Percentiles rank a stretch among this genome's conserved stretches.
These are phyloP conservation scores for Limnodromus scolopaceus DNA, from an alignment of 2,797 vertebrate genomes.

Conservation along the genomic window DNA sequence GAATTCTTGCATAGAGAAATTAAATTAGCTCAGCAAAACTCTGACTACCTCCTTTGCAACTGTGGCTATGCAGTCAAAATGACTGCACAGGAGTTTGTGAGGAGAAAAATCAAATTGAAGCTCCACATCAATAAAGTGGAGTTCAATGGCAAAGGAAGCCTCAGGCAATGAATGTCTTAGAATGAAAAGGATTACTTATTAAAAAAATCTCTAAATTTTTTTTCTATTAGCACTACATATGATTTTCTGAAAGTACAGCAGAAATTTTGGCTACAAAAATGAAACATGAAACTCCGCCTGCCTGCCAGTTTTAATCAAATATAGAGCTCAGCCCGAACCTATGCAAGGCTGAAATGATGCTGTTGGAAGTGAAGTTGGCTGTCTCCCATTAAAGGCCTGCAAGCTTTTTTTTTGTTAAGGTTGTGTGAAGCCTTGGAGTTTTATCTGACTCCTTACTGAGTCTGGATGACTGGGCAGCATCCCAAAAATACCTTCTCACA, in stretches of 20 bases:
- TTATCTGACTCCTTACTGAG: constrained; percentile 57
- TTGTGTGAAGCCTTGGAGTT: constrained; percentile 38
- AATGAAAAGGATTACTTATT: background rate
- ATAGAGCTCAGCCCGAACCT: background rate
- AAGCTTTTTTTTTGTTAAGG: background rate
- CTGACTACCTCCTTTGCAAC: background rate
- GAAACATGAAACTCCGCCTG: background rate
- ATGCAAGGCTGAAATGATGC: background rate
- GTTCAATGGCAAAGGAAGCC: background rate
- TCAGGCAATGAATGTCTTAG: background rate
- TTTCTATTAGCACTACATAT: background rate
- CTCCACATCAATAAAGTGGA: background rate
- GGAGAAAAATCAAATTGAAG: background rate
- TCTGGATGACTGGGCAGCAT: constrained; percentile 58
- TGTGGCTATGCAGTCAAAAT: background rate
- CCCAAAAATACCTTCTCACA: constrained; percentile 69
- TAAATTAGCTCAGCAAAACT: background rate
- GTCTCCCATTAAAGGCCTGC: constrained; percentile 42
- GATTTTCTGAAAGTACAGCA: constrained; percentile 8
- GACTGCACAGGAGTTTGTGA: background rate
- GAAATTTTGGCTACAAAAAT: constrained; percentile 23
- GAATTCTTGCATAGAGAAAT: background rate
- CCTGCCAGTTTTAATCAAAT: constrained; percentile 39
- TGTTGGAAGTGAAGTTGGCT: constrained; percentile 38
- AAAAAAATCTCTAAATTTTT: background rate